Evolutionary conservation across 2,888 invertebrate genomes (phyloP), one percentile per base, ranked within the genome.

Genomic region (Cataglyphis livida): DNA sequence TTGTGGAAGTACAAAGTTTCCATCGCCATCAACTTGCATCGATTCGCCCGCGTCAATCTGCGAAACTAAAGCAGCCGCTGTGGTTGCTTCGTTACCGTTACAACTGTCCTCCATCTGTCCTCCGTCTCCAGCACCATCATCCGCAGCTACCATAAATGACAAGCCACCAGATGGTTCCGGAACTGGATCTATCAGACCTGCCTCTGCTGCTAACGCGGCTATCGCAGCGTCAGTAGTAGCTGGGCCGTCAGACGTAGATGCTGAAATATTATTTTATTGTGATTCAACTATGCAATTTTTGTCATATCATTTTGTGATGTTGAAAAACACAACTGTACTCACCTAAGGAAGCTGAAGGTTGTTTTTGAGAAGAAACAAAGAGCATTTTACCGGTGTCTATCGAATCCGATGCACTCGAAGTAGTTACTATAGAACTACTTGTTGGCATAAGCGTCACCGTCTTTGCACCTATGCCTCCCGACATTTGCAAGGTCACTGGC

Each of bases 401-500:
- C 0, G 91, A 76, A 44, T 93, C 94, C 0, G 91, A 90, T n/a
- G 92, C 87, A 28, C 90, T 91, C 1, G 93, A 91, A 4, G 93
- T 93, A 21, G 93, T 93, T 0, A 93, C 93, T 78, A 94, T 93
- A 7, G 94, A 93, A 92, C 94, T 87, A 92, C 94, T 87, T 86
- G 93, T 92, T n/a, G 94, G 95, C 76, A 96, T 95, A 38, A 97
- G 95, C 0, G 96, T 96, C 0, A 97, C 95, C 0, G 96, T 96
- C 94, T 97, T 96, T 68, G 96, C 95, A 32, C 95, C 95, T 57
- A 94, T 91, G 85, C 95, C 95, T 28, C 96, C 95, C 21, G 96
- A 96, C 95, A 97, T 96, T 94, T 97, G 96, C 59, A 97, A 96
- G 0, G 97, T 97, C 2, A 97, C 96, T 25, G 97, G 96, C 94